Evolutionary conservation across 2,888 invertebrate genomes (phyloP), one percentile per base, ranked within the genome.

Genomic region (Epinotia bilunana): DNA sequence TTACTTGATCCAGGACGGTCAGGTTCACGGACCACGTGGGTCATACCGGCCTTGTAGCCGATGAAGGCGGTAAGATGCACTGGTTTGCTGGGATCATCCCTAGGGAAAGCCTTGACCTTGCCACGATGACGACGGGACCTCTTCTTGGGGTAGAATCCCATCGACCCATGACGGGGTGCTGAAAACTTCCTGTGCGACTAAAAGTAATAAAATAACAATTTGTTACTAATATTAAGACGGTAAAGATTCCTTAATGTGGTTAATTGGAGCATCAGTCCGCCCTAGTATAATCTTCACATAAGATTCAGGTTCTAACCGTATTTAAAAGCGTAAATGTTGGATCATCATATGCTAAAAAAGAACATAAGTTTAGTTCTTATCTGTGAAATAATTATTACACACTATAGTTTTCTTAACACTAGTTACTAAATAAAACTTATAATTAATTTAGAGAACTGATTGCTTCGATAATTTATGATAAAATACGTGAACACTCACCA

Each of bases 101-200:
- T 99, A 49, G 99, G 99, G 95, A 99, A 99, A 73, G 99, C 98
- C 98, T 99, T 99, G 80, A 99, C 98, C 94, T 99, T 99, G 85
- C 99, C 99, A 95, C 99, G 98, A 95, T 99, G 99, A 88, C 99
- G 97, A 82, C 96, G 96, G 82, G 98, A 97, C 83, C 99, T 96
- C 95, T 99, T 99, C 95, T 99, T 99, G 87, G 99, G 99, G 94
- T 99, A 98, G 96, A 99, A 99, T 84, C 99, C 99, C 98, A 99
- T 99, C 74, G 99, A 99, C 86, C 99, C 99, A 96, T 99, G 99
- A 84, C 99, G 98, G 84, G 99, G 99, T 62, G 99, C 99, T 89
- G 99, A 99, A 94, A 99, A 99, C 93, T 99, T 99, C 90, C 99
- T 97, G 95, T 99, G 99, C 95, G 99, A 99, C 99, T 99, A 92